Percentiles rank a stretch among this genome's conserved stretches.
These are phyloP conservation scores for Eristalis pertinax DNA, from an alignment of 2,888 invertebrate species.

Conservation along the genomic window DNA sequence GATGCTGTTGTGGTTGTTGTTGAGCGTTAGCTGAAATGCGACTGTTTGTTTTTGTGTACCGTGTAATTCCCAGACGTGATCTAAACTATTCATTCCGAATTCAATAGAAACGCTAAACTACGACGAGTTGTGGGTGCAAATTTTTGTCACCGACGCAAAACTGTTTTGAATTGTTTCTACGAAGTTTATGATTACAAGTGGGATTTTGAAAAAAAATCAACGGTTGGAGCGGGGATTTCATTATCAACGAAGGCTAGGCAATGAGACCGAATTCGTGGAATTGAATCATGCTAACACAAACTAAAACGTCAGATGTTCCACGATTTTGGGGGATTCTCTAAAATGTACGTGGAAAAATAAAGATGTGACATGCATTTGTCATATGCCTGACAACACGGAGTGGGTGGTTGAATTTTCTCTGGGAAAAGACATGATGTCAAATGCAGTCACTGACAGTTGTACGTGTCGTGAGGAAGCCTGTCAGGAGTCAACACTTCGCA, in stretches of 20 bases:
- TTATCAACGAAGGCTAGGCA: neutral
- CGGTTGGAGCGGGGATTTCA: neutral
- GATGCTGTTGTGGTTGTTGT: constrained; percentile 9
- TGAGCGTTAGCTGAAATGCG: neutral
- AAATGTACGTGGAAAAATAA: too few relatives aligned
- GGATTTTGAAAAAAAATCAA: neutral
- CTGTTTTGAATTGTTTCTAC: neutral
- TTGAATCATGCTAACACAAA: neutral
- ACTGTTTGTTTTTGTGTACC: constrained; percentile 17
- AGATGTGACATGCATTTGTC: too few relatives aligned
- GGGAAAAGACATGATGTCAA: too few relatives aligned
- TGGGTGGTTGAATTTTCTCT: too few relatives aligned
- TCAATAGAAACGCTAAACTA: constrained; percentile 3
- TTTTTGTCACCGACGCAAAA: neutral
- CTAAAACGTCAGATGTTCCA: neutral
- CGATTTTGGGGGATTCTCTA: too few relatives aligned
- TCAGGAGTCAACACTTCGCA: too few relatives aligned
- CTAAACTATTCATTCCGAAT: constrained; percentile 21
- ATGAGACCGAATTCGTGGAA: neutral
- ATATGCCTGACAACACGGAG: too few relatives aligned
- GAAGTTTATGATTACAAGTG: neutral
- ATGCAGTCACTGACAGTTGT: too few relatives aligned
- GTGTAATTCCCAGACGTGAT: constrained; percentile 24
- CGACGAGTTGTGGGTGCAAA: constrained; percentile 4
- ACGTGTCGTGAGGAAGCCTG: too few relatives aligned